Conservation (phyloP, 2,113 vertebrate species). For the Delphinus delphis region DNA sequence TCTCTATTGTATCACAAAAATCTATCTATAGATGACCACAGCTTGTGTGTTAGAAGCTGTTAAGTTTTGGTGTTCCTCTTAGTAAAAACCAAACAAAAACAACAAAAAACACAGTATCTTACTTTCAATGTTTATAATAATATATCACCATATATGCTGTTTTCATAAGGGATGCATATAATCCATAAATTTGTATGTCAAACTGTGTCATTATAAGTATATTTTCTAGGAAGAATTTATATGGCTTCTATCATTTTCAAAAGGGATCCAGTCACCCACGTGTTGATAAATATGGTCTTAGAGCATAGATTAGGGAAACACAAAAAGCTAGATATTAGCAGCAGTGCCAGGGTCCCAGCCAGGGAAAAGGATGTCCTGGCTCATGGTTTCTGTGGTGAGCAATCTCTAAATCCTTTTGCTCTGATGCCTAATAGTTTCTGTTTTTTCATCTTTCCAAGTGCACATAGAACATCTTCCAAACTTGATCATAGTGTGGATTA, state of each 20-base stretch:
- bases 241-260: neutral
- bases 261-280: neutral
- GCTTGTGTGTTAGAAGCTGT: neutral
- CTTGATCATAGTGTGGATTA: neutral
- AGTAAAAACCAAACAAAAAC: neutral
- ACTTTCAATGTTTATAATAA: neutral
- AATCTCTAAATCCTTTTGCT: neutral
- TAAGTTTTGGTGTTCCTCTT: neutral
- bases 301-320: neutral
- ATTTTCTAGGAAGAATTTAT: neutral
- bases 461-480: neutral
- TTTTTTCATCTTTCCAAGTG: neutral
- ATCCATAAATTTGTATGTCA: neutral
- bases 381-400: neutral
- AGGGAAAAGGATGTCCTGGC: neutral
- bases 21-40: neutral
- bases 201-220: neutral
- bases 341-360: neutral
- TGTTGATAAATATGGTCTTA: neutral
- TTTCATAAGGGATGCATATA: neutral
- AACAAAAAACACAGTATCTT: neutral
- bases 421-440: no score
- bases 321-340: neutral
- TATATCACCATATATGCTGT: neutral
- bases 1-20: neutral